Evolutionary conservation across 2,797 vertebrate species (phyloP).

Genomic region (Lates japonicus): DNA sequence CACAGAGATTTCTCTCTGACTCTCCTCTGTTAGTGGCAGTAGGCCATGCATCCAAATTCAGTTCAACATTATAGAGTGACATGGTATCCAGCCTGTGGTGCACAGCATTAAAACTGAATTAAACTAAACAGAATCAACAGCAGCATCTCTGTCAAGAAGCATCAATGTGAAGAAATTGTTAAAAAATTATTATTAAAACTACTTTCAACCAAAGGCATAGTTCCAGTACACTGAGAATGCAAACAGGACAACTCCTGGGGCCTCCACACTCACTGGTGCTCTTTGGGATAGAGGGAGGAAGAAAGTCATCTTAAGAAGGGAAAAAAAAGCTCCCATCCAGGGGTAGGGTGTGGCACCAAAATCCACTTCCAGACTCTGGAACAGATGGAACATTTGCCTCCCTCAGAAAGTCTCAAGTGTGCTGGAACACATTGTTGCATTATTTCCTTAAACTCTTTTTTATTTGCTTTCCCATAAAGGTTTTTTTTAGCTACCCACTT

Average conservation of each 20-base stretch:
- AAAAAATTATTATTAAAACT: not conserved
- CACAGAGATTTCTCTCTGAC: no score
- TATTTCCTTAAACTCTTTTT: not conserved
- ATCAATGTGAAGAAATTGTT: no score
- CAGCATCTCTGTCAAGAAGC: not conserved
- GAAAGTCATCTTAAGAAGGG: not conserved
- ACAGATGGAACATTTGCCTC: not conserved
- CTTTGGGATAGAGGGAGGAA: not conserved
- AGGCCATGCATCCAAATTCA: not conserved
- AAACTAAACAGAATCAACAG: not conserved
- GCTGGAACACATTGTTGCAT: not conserved
- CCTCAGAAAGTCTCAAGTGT: not conserved
- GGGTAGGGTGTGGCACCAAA: slow-evolving; percentile 27
- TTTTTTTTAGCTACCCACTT: no score
- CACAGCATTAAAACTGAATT: no score
- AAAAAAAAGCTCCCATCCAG: not conserved
- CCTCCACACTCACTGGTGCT: not conserved
- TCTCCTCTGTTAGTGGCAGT: no score
- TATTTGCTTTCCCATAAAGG: no score
- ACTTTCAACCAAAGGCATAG: not conserved
- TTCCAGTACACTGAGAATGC: not conserved
- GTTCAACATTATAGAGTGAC: not conserved
- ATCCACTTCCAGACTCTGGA: not conserved
- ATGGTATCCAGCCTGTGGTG: no score
- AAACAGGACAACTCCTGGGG: no score